These are phyloP conservation scores for Drosophila eohydei DNA, from an alignment of 2,888 invertebrate genomes.

Conservation along the genomic window DNA sequence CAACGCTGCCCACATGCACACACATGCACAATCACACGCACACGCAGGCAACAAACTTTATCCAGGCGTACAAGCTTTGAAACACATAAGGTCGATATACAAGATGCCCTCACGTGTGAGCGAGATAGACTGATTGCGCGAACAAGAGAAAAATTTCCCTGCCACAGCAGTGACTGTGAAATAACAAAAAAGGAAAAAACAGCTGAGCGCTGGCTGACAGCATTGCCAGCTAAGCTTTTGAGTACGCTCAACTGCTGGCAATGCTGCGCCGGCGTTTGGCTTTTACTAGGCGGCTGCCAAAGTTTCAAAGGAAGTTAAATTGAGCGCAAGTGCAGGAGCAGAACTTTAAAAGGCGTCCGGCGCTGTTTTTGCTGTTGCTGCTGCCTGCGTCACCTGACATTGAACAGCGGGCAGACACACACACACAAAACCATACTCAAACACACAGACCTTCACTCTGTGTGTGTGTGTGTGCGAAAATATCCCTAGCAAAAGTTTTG, in stretches of 20 bases:
- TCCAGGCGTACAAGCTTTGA: slow-evolving; percentile 60
- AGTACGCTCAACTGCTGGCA: slow-evolving; percentile 51
- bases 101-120: slow-evolving; percentile 61
- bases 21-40: slow-evolving; percentile 16
- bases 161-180: not conserved
- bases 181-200: slow-evolving; percentile 51
- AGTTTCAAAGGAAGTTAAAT: slow-evolving; percentile 56
- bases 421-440: slow-evolving; percentile 16
- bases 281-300: slow-evolving; percentile 58
- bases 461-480: slow-evolving; percentile 44
- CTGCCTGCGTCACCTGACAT: slow-evolving; percentile 81
- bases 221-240: slow-evolving; percentile 53
- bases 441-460: slow-evolving; percentile 19
- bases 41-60: slow-evolving; percentile 53
- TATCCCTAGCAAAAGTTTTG: slow-evolving; percentile 66
- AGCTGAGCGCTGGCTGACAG: slow-evolving; percentile 60
- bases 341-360: slow-evolving; percentile 53
- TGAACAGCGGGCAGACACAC: slow-evolving; percentile 72
- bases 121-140: slow-evolving; percentile 30
- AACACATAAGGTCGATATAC: slow-evolving; percentile 69
- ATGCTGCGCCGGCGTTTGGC: slow-evolving; percentile 71
- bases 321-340: slow-evolving; percentile 79
- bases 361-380: slow-evolving; percentile 33
- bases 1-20: slow-evolving; percentile 57
- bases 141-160: slow-evolving; percentile 47